Base-by-base conservation (phyloP, 2,888 invertebrate genomes). In the Dione juno region DNA sequence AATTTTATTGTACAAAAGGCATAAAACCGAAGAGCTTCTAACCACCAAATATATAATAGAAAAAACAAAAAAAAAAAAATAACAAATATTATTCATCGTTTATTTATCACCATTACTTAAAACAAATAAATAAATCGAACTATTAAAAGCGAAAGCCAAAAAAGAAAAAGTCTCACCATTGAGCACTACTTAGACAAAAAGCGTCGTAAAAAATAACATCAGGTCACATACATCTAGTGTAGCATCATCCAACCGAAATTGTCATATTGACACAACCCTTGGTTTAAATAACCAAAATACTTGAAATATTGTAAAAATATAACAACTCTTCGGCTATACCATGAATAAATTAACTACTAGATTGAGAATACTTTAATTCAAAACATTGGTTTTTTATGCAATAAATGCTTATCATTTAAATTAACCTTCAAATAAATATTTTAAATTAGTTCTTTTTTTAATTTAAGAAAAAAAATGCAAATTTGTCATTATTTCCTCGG, bases 21-120 rank as follows among this genome's bases (percentile, higher is more conserved):
- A 28, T 28, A 28, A 28, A 28, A 28, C 2, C 5, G 5, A 28
- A 3, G 3, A n/a, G 0, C 3, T n/a, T 13, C 10, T 5, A n/a
- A 37, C 35, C 14, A 13, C n/a, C 54, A 21, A 9, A 61, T 14
- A 21, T 9, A 8, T 14, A 21, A 11, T 19, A 54, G 14, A 11
- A 13, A 37, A 13, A 67, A 52, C 40, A 59, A 67, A 58, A 58
- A 67, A 52, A 50, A 59, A 67, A 58, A 58, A 50, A n/a, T 8
- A 7, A 21, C 11, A 48, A 37, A 41, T 61, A 67, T 64, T 54
- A 67, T 72, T 70, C 35, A 68, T 52, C 28, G 21, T 67, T 73
- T 75, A 74, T 67, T 73, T 48, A 75, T 69, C 63, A 63, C 57
- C 71, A 43, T 37, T 45, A 53, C 63, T 61, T 63, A 63, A 50